Evolutionary conservation across 2,797 vertebrate species (phyloP), one percentile per base, ranked within the genome.

Genomic region (Labeo calbasu): DNA sequence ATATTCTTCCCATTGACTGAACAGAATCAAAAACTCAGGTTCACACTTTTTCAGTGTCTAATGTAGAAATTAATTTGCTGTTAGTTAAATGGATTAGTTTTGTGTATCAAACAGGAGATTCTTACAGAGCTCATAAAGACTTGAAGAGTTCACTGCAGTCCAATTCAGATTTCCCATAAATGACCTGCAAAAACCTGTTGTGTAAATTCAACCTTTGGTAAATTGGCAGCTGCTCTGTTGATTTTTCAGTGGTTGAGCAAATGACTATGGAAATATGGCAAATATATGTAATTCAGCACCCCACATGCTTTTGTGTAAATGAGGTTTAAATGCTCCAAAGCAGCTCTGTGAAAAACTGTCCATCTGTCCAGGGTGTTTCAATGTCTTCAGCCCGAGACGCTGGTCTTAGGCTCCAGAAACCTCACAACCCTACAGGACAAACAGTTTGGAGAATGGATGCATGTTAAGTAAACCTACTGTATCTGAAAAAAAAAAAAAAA

Each of bases 201-300:
- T 72, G 78, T 77, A 71, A 65, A 77, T 70, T 48, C 9, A 85
- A 85, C 84, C 83, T 87, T 85, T 83, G 83, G 25, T 53, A n/a
- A 75, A 46, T 21, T 79, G 82, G 86, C 79, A 75, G 15, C n/a
- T 14, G 12, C 6, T 40, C 17, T 80, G 65, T 76, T 75, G 70
- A 75, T 65, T 3, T 53, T 50, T 55, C 14, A 25, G 14, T 25
- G 53, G 40, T 83, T 4, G n/a, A 50, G 36, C 19, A 28, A 36
- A 36, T 53, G 19, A 36, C 50, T 5, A 51, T 51, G 50, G 15
- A 51, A 51, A 23, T 12, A 23, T 23, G n/a, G 4, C 57, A 2
- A 11, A 59, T 1, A 59, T 23, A 11, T 12, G 5, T 36, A 36
- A 36, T 59, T 59, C 57, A 23, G n/a, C n/a, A 12, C n/a, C 4